phyloP scores from a whole-genome alignment of 1,140 invertebrate species.

The Drosophila trapezifrons region DNA sequence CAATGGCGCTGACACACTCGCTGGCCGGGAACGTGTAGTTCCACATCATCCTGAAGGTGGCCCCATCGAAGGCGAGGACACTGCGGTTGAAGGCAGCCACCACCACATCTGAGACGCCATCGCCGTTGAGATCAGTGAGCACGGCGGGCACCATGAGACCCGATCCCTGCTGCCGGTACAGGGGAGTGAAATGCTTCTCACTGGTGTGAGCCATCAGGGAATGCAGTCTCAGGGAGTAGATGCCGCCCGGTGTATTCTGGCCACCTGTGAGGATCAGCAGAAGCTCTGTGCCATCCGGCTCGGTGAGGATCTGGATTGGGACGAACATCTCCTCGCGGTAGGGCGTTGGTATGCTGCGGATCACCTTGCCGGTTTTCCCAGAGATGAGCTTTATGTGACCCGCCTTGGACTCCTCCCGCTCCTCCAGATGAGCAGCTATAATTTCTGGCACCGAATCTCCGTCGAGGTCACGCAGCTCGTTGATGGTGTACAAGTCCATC shows the following conservation, averaged over 20 bases:
- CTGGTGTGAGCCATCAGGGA: slow-evolving; percentile 80
- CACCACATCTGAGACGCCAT: slow-evolving; percentile 90
- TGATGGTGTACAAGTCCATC: slow-evolving; percentile 88
- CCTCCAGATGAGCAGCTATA: slow-evolving; percentile 88
- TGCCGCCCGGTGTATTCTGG: slow-evolving; percentile 90
- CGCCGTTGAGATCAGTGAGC: slow-evolving; percentile 90
- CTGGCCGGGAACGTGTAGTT: slow-evolving; percentile 88
- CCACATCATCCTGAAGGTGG: slow-evolving; percentile 89
- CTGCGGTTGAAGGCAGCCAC: slow-evolving; percentile 89
- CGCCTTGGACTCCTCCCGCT: slow-evolving; percentile 83
- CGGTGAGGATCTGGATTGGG: slow-evolving; percentile 84
- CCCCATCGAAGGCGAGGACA: slow-evolving; percentile 90
- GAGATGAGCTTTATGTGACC: slow-evolving; percentile 90
- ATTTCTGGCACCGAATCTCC: slow-evolving; percentile 90
- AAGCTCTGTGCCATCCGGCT: slow-evolving; percentile 76
- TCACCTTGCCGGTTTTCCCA: slow-evolving; percentile 88
- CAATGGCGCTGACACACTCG: slow-evolving; percentile 89
- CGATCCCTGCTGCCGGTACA: slow-evolving; percentile 67
- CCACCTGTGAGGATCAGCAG: slow-evolving; percentile 90
- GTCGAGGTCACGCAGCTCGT: slow-evolving; percentile 90
- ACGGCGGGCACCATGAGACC: slow-evolving; percentile 89
- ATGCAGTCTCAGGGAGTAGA: slow-evolving; percentile 87
- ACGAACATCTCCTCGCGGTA: slow-evolving; percentile 90
- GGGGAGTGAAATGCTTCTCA: slow-evolving; percentile 78
- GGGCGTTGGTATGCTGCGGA: slow-evolving; percentile 88